Evolutionary conservation across 2,888 invertebrate genomes (phyloP).

Genomic region (Toxonevra muliebris): DNA sequence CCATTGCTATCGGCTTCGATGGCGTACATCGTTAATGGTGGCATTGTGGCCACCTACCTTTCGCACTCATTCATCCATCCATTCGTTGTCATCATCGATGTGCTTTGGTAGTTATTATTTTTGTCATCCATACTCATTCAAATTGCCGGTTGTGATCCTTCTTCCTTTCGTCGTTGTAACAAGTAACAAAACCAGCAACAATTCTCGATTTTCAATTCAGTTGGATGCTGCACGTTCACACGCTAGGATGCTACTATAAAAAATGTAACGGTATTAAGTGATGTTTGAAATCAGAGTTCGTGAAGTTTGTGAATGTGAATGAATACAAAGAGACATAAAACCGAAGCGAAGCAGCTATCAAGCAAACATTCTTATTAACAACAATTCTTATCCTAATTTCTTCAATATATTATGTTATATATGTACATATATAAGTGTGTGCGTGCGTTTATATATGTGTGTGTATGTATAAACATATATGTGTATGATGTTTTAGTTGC

Average conservation of each 20-base stretch:
- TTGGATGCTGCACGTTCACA: conserved; percentile 52
- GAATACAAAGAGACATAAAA: neutral
- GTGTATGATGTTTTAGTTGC: neutral
- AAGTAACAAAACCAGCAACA: conserved; percentile 54
- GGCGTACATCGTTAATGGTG: neutral
- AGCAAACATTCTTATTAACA: neutral
- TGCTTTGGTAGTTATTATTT: neutral
- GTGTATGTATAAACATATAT: neutral
- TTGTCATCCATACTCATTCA: conserved; percentile 32
- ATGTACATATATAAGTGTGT: neutral
- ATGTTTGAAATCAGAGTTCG: neutral
- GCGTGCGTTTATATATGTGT: neutral
- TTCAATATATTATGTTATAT: neutral
- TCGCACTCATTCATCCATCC: neutral
- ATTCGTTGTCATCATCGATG: neutral
- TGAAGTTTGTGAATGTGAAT: neutral
- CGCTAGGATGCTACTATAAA: conserved; percentile 35
- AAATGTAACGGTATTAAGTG: neutral
- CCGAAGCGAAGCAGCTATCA: neutral
- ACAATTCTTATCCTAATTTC: too few species aligned
- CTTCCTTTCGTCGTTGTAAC: conserved; percentile 20
- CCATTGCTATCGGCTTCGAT: neutral
- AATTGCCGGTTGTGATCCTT: conserved; percentile 21
- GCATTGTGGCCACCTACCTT: too few species aligned
- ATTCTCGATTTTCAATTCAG: conserved; percentile 51